Base-by-base conservation (phyloP, 2,888 invertebrate species). In the Nyleta sp. region DNA sequence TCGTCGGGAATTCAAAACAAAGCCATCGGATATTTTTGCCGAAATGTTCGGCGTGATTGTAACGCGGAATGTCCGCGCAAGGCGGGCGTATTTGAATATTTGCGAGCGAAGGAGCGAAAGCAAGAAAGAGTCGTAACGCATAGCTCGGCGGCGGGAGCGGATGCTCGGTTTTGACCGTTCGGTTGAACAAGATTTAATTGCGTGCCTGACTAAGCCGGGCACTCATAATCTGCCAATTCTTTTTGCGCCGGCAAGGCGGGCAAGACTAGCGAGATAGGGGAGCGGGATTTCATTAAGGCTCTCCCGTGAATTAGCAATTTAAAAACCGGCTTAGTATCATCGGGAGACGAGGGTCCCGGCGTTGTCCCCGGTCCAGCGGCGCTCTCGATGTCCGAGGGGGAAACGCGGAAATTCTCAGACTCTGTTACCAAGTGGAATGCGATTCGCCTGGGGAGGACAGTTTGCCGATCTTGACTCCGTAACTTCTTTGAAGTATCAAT, bases 291-390 rank as follows among this genome's bases (percentile, higher is more conserved):
- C 83, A 84, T 83, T 84, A 84, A 80, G 81, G 73, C 74, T 60
- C 80, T 68, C 78, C 80, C 76, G 80, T 78, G 83, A 84, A 84
- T 84, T 84, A 84, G 84, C 84, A 84, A 84, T 84, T 84, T 84
- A 83, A 84, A 84, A 84, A 83, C 82, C 82, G 82, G 80, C 82
- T 84, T 82, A 82, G 82, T 81, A 80, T 81, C 80, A 77, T 42
- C 70, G 44, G 59, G 59, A 70, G 64, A 62, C 44, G 60, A 75
- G 67, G 74, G 67, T 74, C 46, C 53, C 20, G n/a, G 65, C 73
- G 65, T 65, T 59, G 73, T 73, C 73, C 59, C 73, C 65, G 65
- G 60, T 55, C 75, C 75, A 42, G 62, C 42, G 48, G 24, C 31
- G 44, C 42, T 62, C 70, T 52, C 44, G 42, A 35, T 35, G 68